Evolutionary conservation across 2,888 invertebrate genomes (phyloP), one percentile per base, ranked within the genome.

Genomic region (Cinara cedri): DNA sequence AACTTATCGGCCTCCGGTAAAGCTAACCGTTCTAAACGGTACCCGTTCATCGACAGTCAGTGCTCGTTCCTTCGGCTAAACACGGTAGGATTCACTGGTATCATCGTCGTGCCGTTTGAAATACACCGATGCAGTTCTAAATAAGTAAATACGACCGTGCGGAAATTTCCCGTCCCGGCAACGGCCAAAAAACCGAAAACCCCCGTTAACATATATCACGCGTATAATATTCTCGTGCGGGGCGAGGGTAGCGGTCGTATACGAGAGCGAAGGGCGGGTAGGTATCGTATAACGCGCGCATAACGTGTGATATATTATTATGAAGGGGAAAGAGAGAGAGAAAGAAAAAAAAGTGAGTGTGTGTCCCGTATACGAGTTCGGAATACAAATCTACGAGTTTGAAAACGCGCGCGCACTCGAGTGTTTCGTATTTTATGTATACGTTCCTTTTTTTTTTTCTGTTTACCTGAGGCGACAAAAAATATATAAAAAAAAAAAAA

Each of bases 301-400:
- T 75, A 75, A 75, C 19, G 26, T 57, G 76, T 49, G 66, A 68
- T 65, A 46, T 34, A 34, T 34, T 34, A 34, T 34, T 34, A 44
- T 24, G 46, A 57, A 55, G 57, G 68, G 46, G 3, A 19, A 24
- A 68, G 68, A 46, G 3, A 34, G 24, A n/a, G 1, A 0, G 8
- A n/a, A 11, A 11, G n/a, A n/a, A 16, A 3, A 0, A 16, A 24
- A 26, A 6, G 16, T n/a, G 51, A 0, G 14, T 6, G n/a, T 24
- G 9, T 14, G 49, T n/a, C 34, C 24, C 24, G 46, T 0, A 55
- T 57, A 57, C 66, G 66, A 26, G 46, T 55, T n/a, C 24, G 55
- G 76, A 76, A 76, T 76, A 76, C 65, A 76, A 76, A 76, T 76
- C 55, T 60, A 46, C 66, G n/a, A 44, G 66, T 19, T 26, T 26